These are phyloP conservation scores for Ectemnius continuus DNA, from an alignment of 2,888 invertebrate species.

Conservation along the genomic window DNA sequence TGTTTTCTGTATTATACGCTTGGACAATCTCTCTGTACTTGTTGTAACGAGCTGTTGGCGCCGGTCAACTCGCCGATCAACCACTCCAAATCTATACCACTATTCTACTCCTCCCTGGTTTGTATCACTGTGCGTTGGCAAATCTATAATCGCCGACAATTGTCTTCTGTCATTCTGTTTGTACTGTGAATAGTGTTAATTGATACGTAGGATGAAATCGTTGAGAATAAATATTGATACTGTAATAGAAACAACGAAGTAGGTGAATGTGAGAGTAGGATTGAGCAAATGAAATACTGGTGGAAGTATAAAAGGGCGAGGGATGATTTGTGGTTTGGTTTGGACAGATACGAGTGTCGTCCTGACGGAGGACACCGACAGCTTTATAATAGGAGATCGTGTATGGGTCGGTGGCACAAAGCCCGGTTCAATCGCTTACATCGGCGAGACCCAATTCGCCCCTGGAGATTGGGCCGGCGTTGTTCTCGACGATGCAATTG, in stretches of 20 bases:
- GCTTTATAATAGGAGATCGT: constrained; percentile 96
- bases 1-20: background rate
- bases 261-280: no score
- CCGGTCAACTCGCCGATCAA: background rate
- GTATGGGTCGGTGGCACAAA: constrained; percentile 97
- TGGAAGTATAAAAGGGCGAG: constrained; percentile 8
- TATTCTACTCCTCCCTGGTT: background rate
- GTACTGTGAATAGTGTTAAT: no score
- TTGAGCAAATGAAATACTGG: no score
- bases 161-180: no score
- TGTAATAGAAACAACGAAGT: no score
- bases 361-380: constrained; percentile 93
- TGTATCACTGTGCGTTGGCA: no score
- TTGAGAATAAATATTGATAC: background rate
- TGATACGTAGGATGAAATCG: no score
- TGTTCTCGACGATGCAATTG: constrained; percentile 95
- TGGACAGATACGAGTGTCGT: constrained; percentile 89
- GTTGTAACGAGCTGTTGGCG: background rate
- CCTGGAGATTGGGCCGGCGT: constrained; percentile 99
- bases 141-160: no score
- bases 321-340: constrained; percentile 30
- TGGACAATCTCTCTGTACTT: background rate
- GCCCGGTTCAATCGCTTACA: constrained; percentile 94
- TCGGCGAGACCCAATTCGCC: constrained; percentile 97
- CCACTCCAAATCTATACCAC: background rate